phyloP scores from a whole-genome alignment of 1,140 invertebrate species.

The Contarinia nasturtii region DNA sequence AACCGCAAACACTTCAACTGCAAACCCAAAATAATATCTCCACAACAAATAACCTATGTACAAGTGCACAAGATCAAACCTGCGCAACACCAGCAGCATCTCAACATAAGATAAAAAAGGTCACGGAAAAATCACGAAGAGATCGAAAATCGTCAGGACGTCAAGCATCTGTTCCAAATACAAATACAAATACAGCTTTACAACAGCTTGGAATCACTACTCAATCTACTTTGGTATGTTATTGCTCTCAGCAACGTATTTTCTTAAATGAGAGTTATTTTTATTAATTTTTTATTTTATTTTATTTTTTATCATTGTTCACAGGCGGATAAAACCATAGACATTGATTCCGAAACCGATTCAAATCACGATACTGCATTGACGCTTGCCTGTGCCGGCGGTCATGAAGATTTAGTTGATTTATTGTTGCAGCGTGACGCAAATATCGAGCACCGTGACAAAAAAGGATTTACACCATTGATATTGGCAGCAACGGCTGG shows the following conservation, averaged over 20 bases:
- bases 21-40: not conserved
- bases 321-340: conserved; percentile 41
- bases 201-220: conserved; percentile 23
- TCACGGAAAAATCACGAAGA: conserved; percentile 19
- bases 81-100: conserved; percentile 8
- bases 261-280: too few relatives aligned
- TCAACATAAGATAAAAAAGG: conserved; percentile 5
- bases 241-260: too few relatives aligned
- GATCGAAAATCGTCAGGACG: conserved; percentile 16
- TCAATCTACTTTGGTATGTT: conserved; percentile 10
- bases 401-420: conserved; percentile 88
- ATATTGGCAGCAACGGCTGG: conserved; percentile 94
- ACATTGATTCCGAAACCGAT: conserved; percentile 92
- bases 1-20: not conserved
- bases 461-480: conserved; percentile 96
- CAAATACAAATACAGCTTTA: conserved; percentile 22
- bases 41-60: not conserved
- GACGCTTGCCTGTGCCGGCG: conserved; percentile 90
- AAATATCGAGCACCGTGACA: conserved; percentile 94
- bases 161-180: not conserved
- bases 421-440: conserved; percentile 76
- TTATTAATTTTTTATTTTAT: too few relatives aligned
- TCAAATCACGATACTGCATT: conserved; percentile 96
- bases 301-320: too few relatives aligned
- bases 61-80: not conserved